Conservation (phyloP, 2,797 vertebrate genomes). For the Micromesistius poutassou region DNA sequence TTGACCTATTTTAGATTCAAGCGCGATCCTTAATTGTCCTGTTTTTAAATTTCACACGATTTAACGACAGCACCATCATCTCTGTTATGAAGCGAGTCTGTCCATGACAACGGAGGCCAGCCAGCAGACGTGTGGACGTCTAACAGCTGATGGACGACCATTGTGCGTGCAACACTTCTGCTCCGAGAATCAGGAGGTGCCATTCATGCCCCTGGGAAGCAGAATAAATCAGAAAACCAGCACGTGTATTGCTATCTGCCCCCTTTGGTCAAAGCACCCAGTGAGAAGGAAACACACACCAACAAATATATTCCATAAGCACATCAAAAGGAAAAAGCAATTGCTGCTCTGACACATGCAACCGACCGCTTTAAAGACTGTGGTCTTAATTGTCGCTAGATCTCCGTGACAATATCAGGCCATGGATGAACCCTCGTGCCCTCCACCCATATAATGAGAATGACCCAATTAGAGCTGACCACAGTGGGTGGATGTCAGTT, state of each 20-base stretch:
- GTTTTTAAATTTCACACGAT: too few relatives aligned
- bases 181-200: not conserved
- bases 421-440: slow-evolving; percentile 42
- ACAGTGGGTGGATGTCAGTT: slow-evolving; percentile 13
- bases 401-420: slow-evolving; percentile 25
- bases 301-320: not conserved
- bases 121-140: not conserved
- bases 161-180: not conserved
- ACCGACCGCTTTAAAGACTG: not conserved
- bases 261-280: not conserved
- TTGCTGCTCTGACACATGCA: too few relatives aligned
- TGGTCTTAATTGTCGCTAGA: slow-evolving; percentile 9
- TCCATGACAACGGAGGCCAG: not conserved
- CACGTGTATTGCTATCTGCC: not conserved
- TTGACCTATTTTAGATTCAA: not conserved
- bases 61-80: not conserved
- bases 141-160: not conserved
- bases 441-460: slow-evolving; percentile 25
- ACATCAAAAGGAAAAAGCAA: not conserved
- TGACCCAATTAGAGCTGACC: slow-evolving; percentile 60
- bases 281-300: not conserved
- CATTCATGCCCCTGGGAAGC: not conserved
- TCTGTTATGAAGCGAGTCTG: not conserved
- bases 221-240: not conserved
- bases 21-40: not conserved